A percentile compares a stretch with the other conserved stretches of the same genome.
Evolutionary conservation across 2,888 invertebrate species (phyloP).

Genomic region (Chrysina gloriosa): DNA sequence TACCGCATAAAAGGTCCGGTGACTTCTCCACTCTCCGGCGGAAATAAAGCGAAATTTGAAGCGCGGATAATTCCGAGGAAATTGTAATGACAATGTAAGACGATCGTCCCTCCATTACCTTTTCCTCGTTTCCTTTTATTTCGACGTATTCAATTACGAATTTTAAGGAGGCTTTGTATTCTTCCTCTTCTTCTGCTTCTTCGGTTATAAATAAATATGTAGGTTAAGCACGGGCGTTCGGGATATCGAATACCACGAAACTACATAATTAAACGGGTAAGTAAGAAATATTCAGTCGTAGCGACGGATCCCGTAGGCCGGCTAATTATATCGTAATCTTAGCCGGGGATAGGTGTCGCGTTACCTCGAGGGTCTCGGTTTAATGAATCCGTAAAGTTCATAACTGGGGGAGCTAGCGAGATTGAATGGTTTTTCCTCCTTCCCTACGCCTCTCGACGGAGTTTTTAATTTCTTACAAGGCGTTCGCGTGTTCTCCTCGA

Average conservation of each 20-base stretch:
- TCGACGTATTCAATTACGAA: no score
- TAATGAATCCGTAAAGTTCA: conserved; percentile 30
- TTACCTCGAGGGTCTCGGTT: background rate
- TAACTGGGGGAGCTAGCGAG: background rate
- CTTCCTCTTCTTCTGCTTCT: no score
- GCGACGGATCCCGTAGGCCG: background rate
- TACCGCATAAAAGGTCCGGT: conserved; percentile 3
- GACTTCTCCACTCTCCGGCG: background rate
- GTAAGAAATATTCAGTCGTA: background rate
- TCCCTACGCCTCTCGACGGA: background rate
- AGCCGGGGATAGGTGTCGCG: conserved; percentile 18
- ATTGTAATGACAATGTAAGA: no score
- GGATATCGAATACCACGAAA: no score
- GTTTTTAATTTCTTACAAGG: conserved; percentile 16
- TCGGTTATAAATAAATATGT: no score
- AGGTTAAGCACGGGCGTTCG: no score
- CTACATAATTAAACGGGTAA: no score
- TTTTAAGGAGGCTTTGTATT: no score
- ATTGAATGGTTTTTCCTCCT: conserved; percentile 17
- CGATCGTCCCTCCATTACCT: no score
- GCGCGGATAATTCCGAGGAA: no score
- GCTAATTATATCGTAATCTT: conserved; percentile 33
- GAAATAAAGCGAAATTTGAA: no score
- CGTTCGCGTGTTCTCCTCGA: background rate
- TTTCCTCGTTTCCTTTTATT: no score